Conservation (phyloP, 2,888 invertebrate species). For the Mythimna albipuncta region DNA sequence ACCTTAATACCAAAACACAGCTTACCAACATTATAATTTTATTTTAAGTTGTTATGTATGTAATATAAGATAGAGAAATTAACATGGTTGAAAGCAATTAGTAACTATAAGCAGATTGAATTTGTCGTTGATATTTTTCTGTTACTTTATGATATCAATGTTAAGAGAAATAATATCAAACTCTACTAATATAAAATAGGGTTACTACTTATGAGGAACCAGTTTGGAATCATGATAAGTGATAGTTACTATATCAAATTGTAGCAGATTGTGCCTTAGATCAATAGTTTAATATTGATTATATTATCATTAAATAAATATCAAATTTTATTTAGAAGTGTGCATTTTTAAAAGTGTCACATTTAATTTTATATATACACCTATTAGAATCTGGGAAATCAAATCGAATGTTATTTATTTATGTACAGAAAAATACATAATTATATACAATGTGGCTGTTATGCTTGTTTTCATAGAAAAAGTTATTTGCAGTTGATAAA, state of each 20-base stretch:
- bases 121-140: constrained; percentile 88
- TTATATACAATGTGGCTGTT: constrained; percentile 84
- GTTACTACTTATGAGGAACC: constrained; percentile 81
- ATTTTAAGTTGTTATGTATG: constrained; percentile 88
- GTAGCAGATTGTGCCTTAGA: constrained; percentile 89
- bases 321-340: constrained; percentile 80
- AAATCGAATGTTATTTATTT: constrained; percentile 74
- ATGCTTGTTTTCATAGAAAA: constrained; percentile 84
- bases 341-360: constrained; percentile 79
- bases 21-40: constrained; percentile 89
- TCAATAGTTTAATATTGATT: constrained; percentile 76
- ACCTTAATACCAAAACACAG: constrained; percentile 90
- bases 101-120: constrained; percentile 79
- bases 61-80: constrained; percentile 85
- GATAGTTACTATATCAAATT: constrained; percentile 84
- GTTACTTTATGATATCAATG: constrained; percentile 86
- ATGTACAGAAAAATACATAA: constrained; percentile 65
- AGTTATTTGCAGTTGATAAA: constrained; percentile 86
- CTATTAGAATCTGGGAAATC: constrained; percentile 59
- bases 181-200: constrained; percentile 81
- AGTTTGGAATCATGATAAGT: constrained; percentile 79
- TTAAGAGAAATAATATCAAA: constrained; percentile 72
- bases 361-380: constrained; percentile 62
- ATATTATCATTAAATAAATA: constrained; percentile 61
- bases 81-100: constrained; percentile 84